Evolutionary conservation across 2,797 vertebrate species (phyloP), one percentile per base, ranked within the genome.

Genomic region (Echiichthys vipera): DNA sequence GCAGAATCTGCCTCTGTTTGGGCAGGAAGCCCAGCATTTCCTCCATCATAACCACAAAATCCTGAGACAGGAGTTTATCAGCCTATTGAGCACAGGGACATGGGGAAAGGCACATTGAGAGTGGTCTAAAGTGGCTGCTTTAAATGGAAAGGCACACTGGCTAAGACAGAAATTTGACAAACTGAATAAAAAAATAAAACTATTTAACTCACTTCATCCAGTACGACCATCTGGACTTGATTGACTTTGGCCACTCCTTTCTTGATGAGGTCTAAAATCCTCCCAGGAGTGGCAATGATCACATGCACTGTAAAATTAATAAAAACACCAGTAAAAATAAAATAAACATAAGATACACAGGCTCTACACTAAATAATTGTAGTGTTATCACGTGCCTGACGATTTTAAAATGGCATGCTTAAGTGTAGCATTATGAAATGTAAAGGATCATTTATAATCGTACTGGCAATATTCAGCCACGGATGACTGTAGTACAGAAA

Each of bases 11-110:
- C 87, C 98, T 97, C 88, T 98, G 97, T 93, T 98, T 99, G 91
- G 96, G 89, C 91, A 99, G 92, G 84, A 96, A 98, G 90, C 97
- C 94, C 92, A 99, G 95, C 71, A 99, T 96, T 90, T 99, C 98
- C 88, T 99, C 98, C 98, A 99, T 99, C 97, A 99, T 99, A 83
- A 96, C 95, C 88, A 99, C 96, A 93, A 99, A 99, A 95, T 99
- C 98, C 92, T 99, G 98, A 89, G 98, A 99, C 85, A 99, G 93
- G 85, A 99, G 95, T 84, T 99, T 99, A 92, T 99, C 98, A 69
- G 98, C 98, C 98, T 99, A 90, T 45, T 51, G 30, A 54, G 14
- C 5, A 77, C 53, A 65, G 17, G 11, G 2, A 77, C 9, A 40
- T 0, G 9, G 2, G 2, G 5, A 17, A 11, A 4, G 2, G 4